These are phyloP conservation scores for Marronus borbonicus DNA, from an alignment of 2,888 invertebrate genomes.

Conservation along the genomic window DNA sequence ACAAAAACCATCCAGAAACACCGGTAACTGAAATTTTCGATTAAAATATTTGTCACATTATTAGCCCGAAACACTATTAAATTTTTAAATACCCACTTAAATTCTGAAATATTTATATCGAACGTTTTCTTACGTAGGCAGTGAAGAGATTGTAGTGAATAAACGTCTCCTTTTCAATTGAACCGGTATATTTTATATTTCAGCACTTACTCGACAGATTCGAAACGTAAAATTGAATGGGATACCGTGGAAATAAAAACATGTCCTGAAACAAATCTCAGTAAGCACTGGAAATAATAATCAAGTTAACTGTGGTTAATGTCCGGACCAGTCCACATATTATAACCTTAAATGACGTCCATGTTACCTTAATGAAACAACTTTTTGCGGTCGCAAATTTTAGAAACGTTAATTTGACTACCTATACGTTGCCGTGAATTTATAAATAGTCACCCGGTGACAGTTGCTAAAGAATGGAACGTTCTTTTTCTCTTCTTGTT, in stretches of 20 bases:
- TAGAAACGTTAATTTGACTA: conserved; percentile 60
- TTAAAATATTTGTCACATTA: conserved; percentile 17
- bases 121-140: background rate
- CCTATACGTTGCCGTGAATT: conserved; percentile 65
- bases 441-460: conserved; percentile 60
- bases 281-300: conserved; percentile 51
- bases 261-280: conserved; percentile 50
- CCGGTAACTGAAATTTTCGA: conserved; percentile 15
- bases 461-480: conserved; percentile 49
- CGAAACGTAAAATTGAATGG: conserved; percentile 50
- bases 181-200: conserved; percentile 35
- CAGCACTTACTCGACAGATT: conserved; percentile 33
- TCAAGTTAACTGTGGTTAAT: conserved; percentile 48
- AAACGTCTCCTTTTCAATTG: conserved; percentile 37
- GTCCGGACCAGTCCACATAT: conserved; percentile 62
- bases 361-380: conserved; percentile 66
- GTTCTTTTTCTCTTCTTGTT: conserved; percentile 16
- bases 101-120: conserved; percentile 22
- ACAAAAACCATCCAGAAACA: conserved; percentile 18
- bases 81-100: conserved; percentile 31
- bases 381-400: conserved; percentile 64
- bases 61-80: background rate
- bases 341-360: conserved; percentile 66
- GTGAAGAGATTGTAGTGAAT: conserved; percentile 25
- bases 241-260: conserved; percentile 47